Conservation (phyloP, 2,888 invertebrate species). For the Cryptophagus acutangulus region DNA sequence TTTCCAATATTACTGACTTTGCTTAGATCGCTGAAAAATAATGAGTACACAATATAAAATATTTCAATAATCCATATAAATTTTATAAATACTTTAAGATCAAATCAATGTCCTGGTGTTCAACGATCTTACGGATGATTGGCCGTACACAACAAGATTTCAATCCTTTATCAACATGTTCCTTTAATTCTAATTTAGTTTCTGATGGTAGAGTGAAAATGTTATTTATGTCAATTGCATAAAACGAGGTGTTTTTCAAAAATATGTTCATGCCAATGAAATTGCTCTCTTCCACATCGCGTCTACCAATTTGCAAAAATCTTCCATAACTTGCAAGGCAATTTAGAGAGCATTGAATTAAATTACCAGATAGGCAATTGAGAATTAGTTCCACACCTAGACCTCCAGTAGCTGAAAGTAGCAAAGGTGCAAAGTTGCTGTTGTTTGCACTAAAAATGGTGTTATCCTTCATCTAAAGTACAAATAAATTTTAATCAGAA, state of each 20-base stretch:
- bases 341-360: slow-evolving; percentile 65
- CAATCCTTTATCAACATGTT: slow-evolving; percentile 61
- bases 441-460: slow-evolving; percentile 46
- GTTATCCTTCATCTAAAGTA: slow-evolving; percentile 40
- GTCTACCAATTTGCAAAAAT: slow-evolving; percentile 83
- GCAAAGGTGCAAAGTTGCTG: slow-evolving; percentile 77
- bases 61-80: slow-evolving; percentile 6
- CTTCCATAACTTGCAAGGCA: slow-evolving; percentile 60
- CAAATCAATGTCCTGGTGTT: slow-evolving; percentile 59
- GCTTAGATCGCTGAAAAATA: slow-evolving; percentile 32
- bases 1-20: slow-evolving; percentile 38
- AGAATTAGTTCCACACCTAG: slow-evolving; percentile 85
- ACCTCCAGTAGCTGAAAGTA: slow-evolving; percentile 76
- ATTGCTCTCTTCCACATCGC: slow-evolving; percentile 67
- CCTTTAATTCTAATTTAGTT: slow-evolving; percentile 53
- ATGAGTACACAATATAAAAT: slow-evolving; percentile 12
- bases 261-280: slow-evolving; percentile 69
- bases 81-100: slow-evolving; percentile 55
- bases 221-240: slow-evolving; percentile 70
- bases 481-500: slow-evolving; percentile 44
- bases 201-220: slow-evolving; percentile 54
- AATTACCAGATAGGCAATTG: slow-evolving; percentile 87
- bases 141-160: slow-evolving; percentile 62
- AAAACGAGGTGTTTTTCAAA: slow-evolving; percentile 72
- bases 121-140: slow-evolving; percentile 59